Evolutionary conservation across 2,888 invertebrate species (phyloP), one percentile per base, ranked within the genome.

Genomic region (Stratiomys singularior): DNA sequence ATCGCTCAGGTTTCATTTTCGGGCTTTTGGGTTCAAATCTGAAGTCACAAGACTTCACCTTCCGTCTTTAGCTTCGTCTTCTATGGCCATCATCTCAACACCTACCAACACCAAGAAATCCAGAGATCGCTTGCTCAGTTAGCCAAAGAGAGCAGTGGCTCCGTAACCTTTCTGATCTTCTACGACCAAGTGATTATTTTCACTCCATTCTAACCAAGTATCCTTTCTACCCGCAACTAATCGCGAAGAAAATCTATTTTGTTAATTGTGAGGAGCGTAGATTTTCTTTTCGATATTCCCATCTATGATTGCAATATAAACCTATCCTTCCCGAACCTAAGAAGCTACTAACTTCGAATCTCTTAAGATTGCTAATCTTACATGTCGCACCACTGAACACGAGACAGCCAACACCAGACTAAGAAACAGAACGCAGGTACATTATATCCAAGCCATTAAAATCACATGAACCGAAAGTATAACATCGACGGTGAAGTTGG

Each of bases 391-490:
- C 37, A 37, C 37, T 37, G 37, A 37, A 5, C 37, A 5, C 37
- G 9, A 37, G 37, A 3, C 37, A 37, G n/a, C n/a, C n/a, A n/a
- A n/a, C n/a, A n/a, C 15, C 27, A 28, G 11, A 64, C 28, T 15
- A 37, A 30, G 66, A 66, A 15, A 66, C 37, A 66, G 27, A 66
- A 66, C 13, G 37, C 37, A 66, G 37, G 37, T 37, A 30, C 37
- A 37, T n/a, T 63, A 18, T 28, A 28, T 28, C 11, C 63, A 66
- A 66, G 21, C 66, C 66, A 66, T 44, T 66, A 66, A 25, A 66
- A 66, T 44, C 66, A 66, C 18, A 66, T 18, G 18, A 66, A 13
- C 66, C 28, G 66, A 66, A 66, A 15, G 21, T 66, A 27, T n/a
- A n/a, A 52, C 3, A 52, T 52, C 4, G 37, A 37, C 3, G 37